Base-by-base conservation (phyloP, 2,113 vertebrate genomes). In the Grammomys surdaster region DNA sequence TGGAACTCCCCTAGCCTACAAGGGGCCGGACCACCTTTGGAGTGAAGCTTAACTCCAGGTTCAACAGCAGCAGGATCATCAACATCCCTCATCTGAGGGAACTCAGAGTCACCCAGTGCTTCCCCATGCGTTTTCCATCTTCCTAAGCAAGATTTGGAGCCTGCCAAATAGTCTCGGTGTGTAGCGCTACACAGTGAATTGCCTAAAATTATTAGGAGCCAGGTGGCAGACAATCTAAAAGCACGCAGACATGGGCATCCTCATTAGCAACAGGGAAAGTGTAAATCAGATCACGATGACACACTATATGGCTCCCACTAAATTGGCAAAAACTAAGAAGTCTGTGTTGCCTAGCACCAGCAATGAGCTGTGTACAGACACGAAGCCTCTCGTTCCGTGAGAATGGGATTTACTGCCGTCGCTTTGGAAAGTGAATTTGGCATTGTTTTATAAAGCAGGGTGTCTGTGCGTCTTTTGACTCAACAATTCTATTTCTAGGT, bases 161-260 rank as follows among this genome's bases (percentile, higher is more conserved):
- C 24, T 80, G 58, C 60, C 78, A 65, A 88, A 63, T 28, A 46
- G 28, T 95, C 43, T 69, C 48, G 24, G 85, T 84, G 80, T 0
- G 24, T 54, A 90, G 17, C 11, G 26, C 11, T 24, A 24, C 8
- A 46, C 84, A 92, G 95, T 12, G 51, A 81, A 89, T 81, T 65
- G 51, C 81, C 85, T 92, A 19, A 90, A 89, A 73, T 92, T 58
- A 86, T 89, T 90, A 90, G 91, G 81, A 86, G 46, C 89, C 93
- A 87, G 89, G 81, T 88, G 72, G 58, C n/a, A 85, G 70, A 92
- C 65, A 72, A 19, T 81, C 54, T 60, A 63, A 92, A 96, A 89
- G 36, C 94, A 78, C 11, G 46, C 40, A 63, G 93, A 56, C 86
- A 76, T 20, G 51, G 72, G 70, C 70, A 31, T 43, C 43, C 67